Evolutionary conservation across 2,113 vertebrate species (phyloP), one percentile per base, ranked within the genome.

Genomic region (Todiramphus saurophagus): DNA sequence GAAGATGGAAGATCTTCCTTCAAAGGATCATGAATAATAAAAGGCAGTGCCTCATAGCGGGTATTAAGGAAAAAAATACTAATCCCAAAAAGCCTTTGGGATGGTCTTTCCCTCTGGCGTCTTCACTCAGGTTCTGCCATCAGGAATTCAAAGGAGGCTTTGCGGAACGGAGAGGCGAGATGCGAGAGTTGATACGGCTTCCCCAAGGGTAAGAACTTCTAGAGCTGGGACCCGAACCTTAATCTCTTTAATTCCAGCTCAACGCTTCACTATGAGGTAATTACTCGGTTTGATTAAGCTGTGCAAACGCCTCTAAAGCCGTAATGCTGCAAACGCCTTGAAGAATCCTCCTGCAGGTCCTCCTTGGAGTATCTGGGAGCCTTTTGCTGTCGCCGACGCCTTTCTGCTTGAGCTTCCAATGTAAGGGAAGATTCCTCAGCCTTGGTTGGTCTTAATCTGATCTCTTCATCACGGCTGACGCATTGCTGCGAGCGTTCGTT

Each of bases 231-330:
- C 62, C 70, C 4, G 8, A 76, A 58, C 62, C 39, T 82, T 85
- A 83, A 94, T 90, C 90, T 91, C 78, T 72, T 13, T 83, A 88
- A 88, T 96, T 94, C 85, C 88, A 64, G 88, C 92, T 90, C 75
- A 88, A 2, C 55, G 4, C 68, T 94, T 92, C 48, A 5, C 48
- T 56, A 7, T 31, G 67, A 82, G 78, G 64, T 94, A 68, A 48
- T 96, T 75, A 35, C 44, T 93, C 78, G 48, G 53, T 91, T 88
- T 94, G 75, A 76, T 94, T 88, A 90, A 85, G 83, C 66, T 39
- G 11, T 10, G 3, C 74, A 50, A 11, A 75, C 92, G 35, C 88
- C 68, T 91, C 60, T 56, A 19, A 94, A 93, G 67, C 73, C 48
- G 2, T n/a, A 48, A 60, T 27, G 48, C 78, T 85, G 0, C 48